Conservation (phyloP, 2,797 vertebrate species). For the Helarctos malayanus region DNA sequence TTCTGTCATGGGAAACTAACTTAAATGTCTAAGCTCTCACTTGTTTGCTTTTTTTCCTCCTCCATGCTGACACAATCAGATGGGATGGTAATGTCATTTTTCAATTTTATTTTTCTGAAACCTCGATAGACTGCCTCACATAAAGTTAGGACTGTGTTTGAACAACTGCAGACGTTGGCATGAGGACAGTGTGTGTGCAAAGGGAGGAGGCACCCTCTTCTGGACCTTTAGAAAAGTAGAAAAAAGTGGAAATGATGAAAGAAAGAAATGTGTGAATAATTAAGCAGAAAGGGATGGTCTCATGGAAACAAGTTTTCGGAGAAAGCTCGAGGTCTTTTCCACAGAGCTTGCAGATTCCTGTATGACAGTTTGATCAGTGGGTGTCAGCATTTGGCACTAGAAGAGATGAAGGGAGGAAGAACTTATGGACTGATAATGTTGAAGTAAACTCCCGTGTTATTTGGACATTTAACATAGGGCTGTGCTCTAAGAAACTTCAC, state of each 20-base stretch:
- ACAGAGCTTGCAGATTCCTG: background rate
- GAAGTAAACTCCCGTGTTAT: background rate
- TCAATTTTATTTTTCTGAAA: constrained; percentile 74
- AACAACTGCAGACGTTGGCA: background rate
- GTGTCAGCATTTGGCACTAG: background rate
- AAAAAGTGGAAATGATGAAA: background rate
- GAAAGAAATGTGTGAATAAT: background rate
- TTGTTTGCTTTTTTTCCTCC: constrained; percentile 80
- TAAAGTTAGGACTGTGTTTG: background rate
- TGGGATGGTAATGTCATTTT: constrained; percentile 95
- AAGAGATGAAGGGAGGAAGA: background rate
- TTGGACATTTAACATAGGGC: background rate
- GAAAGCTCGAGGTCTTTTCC: constrained; percentile 12
- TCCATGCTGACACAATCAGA: constrained; percentile 93
- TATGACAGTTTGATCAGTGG: background rate
- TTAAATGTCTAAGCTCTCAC: constrained; percentile 81
- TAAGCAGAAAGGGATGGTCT: background rate
- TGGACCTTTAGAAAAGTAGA: background rate
- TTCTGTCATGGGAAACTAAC: background rate
- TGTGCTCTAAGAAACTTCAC: background rate
- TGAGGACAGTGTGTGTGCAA: background rate
- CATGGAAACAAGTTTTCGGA: background rate
- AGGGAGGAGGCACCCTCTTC: background rate
- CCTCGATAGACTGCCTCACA: background rate
- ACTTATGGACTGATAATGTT: background rate